A percentile compares a stretch with the other conserved stretches of the same genome.
Evolutionary conservation across 92 coral and sea anemone species (phyloP).

Genomic region (Pocillopora grandis): DNA sequence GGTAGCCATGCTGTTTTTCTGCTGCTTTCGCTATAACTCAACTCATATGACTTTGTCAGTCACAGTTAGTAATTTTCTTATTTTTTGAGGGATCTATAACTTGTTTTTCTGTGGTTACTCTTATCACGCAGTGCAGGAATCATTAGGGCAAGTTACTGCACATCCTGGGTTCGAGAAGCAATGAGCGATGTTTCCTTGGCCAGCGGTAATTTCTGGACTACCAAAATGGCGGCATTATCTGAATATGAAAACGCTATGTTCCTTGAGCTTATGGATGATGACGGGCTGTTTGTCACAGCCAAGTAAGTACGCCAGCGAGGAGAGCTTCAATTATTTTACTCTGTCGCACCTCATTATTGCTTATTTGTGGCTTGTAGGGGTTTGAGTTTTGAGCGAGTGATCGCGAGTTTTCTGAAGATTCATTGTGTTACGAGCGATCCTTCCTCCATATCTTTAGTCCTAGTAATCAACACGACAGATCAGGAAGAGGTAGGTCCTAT

Average conservation of each 20-base stretch:
- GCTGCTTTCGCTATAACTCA: too few species aligned
- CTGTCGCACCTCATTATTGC: not conserved
- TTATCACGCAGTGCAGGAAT: too few species aligned
- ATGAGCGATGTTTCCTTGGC: not conserved
- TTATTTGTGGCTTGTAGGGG: slow-evolving; percentile 58
- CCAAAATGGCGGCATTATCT: slow-evolving; percentile 78
- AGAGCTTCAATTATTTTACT: not conserved
- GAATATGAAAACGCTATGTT: slow-evolving; percentile 96
- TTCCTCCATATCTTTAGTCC: slow-evolving; percentile 70
- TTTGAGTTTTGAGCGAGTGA: slow-evolving; percentile 70
- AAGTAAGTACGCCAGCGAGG: slow-evolving; percentile 46
- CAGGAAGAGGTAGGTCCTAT: slow-evolving; percentile 70
- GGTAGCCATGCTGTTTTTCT: too few species aligned
- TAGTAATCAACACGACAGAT: slow-evolving; percentile 73
- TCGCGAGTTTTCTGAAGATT: slow-evolving; percentile 84
- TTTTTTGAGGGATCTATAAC: too few species aligned
- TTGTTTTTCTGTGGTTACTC: too few species aligned
- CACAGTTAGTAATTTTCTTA: too few species aligned
- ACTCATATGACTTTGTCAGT: too few species aligned
- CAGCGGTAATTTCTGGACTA: not conserved
- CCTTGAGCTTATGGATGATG: slow-evolving; percentile 89
- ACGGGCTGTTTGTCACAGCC: slow-evolving; percentile 86
- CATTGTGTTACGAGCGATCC: slow-evolving; percentile 82
- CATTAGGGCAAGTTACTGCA: too few species aligned
- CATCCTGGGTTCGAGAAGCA: not conserved